Conservation (phyloP, 2,797 vertebrate genomes). For the Rhodeus uyekii region DNA sequence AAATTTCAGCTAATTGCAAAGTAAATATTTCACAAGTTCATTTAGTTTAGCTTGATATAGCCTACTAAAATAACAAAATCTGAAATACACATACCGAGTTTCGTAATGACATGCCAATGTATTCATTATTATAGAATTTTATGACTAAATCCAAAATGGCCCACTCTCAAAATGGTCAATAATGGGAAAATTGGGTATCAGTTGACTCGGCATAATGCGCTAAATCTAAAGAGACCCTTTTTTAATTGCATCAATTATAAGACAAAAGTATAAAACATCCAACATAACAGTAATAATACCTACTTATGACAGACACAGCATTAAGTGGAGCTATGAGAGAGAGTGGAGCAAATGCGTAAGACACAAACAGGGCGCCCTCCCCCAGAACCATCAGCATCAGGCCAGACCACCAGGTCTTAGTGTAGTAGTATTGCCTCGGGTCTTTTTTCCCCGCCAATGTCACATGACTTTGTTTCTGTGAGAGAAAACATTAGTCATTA, state of each 20-base stretch:
- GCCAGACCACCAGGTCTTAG: constrained; percentile 95
- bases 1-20: background rate
- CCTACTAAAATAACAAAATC: background rate
- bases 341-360: constrained; percentile 92
- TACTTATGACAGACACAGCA: constrained; percentile 89
- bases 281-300: constrained; percentile 51
- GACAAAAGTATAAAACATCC: background rate
- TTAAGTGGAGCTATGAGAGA: constrained; percentile 89
- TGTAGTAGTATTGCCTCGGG: constrained; percentile 85
- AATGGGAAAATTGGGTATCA: too few relatives aligned
- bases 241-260: background rate
- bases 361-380: constrained; percentile 87
- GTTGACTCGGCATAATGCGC: too few relatives aligned
- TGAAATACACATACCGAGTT: too few relatives aligned
- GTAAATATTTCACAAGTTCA: background rate
- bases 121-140: too few relatives aligned
- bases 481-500: constrained; percentile 18
- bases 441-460: constrained; percentile 86
- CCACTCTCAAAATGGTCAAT: too few relatives aligned
- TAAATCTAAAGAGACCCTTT: too few relatives aligned
- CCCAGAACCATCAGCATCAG: constrained; percentile 85
- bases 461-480: constrained; percentile 93
- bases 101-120: too few relatives aligned
- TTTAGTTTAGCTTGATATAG: background rate
- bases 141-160: too few relatives aligned